phyloP scores from a whole-genome alignment of 2,888 invertebrate species.

The Eudasyphora cyanicolor region DNA sequence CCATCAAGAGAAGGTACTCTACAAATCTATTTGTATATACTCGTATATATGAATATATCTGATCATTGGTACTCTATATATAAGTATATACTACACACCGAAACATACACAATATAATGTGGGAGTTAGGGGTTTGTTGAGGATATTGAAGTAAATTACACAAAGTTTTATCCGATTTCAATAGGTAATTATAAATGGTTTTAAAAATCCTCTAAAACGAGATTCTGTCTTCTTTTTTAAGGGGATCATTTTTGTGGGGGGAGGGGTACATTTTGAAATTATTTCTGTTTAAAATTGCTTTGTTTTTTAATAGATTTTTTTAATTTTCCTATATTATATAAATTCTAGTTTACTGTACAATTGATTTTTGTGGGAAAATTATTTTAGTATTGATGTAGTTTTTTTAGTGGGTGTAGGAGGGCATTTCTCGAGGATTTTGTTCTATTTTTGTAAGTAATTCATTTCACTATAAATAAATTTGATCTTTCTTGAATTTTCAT shows the following conservation, averaged over 20 bases:
- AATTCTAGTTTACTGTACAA: constrained; percentile 43
- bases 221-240: constrained; percentile 44
- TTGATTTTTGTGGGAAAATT: constrained; percentile 5
- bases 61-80: background rate
- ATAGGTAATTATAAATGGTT: constrained; percentile 3
- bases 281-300: constrained; percentile 45
- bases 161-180: background rate
- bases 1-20: constrained; percentile 21
- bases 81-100: constrained; percentile 54
- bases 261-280: constrained; percentile 33
- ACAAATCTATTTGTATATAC: constrained; percentile 1
- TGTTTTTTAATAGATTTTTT: background rate
- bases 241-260: constrained; percentile 10
- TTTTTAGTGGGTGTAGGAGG: background rate
- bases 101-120: constrained; percentile 29
- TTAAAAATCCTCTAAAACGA: constrained; percentile 64
- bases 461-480: constrained; percentile 61
- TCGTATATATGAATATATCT: background rate
- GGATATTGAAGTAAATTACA: constrained; percentile 37
- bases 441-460: background rate
- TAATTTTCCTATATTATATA: constrained; percentile 35
- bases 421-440: background rate
- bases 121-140: background rate
- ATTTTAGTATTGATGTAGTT: background rate
- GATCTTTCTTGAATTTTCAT: constrained; percentile 66